Conservation (phyloP, 1,140 invertebrate genomes). For the Ruditapes philippinarum region DNA sequence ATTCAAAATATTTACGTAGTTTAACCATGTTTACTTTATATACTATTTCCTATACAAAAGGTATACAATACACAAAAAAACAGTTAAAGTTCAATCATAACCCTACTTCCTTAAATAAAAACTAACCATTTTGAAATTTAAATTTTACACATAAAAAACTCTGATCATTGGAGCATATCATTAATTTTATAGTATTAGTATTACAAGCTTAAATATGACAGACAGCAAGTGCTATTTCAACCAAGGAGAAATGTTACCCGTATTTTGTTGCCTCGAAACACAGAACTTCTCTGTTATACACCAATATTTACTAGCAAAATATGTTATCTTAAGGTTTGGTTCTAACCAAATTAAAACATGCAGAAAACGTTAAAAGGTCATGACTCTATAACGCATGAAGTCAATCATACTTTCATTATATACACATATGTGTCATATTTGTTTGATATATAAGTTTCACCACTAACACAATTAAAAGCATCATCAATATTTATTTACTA, state of each 20-base stretch:
- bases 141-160: conserved; percentile 39
- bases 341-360: no score
- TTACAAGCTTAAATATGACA: conserved; percentile 25
- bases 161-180: not conserved
- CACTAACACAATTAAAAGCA: no score
- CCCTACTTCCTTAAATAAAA: conserved; percentile 15
- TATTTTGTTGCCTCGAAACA: conserved; percentile 16
- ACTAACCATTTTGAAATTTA: conserved; percentile 40
- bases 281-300: conserved; percentile 21
- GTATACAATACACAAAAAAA: conserved; percentile 56
- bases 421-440: no score
- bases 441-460: no score
- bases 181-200: conserved; percentile 9
- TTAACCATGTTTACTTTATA: conserved; percentile 50
- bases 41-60: conserved; percentile 32
- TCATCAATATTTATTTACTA: no score
- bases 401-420: no score
- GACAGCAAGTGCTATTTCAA: conserved; percentile 5
- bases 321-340: no score
- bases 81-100: conserved; percentile 44
- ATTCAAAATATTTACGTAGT: conserved; percentile 67
- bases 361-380: no score
- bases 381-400: no score
- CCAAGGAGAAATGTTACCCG: not conserved
- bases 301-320: no score